Evolutionary conservation across 2,797 vertebrate genomes (phyloP).

Genomic region (Morelia viridis): DNA sequence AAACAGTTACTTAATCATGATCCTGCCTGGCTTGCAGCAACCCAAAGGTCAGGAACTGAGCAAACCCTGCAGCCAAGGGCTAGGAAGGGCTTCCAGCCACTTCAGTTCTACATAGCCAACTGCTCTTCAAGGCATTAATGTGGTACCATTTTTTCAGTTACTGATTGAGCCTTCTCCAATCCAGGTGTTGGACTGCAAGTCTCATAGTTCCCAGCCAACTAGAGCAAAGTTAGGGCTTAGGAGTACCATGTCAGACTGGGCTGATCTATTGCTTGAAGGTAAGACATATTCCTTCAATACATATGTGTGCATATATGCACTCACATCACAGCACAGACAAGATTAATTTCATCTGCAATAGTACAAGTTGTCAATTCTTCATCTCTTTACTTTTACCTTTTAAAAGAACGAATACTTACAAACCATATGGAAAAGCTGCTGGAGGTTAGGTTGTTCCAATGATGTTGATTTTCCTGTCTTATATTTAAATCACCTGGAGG

Average conservation of each 20-base stretch:
- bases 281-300: neutral
- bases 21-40: neutral
- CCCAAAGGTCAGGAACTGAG: neutral
- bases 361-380: neutral
- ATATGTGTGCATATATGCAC: neutral
- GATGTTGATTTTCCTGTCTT: neutral
- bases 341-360: neutral
- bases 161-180: neutral
- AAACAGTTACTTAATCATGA: neutral
- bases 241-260: neutral
- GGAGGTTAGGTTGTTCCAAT: neutral
- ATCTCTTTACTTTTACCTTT: neutral
- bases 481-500: conserved; percentile 6
- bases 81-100: neutral
- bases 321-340: neutral
- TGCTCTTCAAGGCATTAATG: neutral
- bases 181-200: neutral
- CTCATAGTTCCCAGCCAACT: neutral
- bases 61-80: neutral
- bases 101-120: neutral
- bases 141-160: neutral
- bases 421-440: neutral
- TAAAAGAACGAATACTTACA: neutral
- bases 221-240: neutral
- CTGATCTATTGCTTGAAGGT: neutral